Conservation (phyloP, 2,797 vertebrate species). For the Chiroxiphia lanceolata region DNA sequence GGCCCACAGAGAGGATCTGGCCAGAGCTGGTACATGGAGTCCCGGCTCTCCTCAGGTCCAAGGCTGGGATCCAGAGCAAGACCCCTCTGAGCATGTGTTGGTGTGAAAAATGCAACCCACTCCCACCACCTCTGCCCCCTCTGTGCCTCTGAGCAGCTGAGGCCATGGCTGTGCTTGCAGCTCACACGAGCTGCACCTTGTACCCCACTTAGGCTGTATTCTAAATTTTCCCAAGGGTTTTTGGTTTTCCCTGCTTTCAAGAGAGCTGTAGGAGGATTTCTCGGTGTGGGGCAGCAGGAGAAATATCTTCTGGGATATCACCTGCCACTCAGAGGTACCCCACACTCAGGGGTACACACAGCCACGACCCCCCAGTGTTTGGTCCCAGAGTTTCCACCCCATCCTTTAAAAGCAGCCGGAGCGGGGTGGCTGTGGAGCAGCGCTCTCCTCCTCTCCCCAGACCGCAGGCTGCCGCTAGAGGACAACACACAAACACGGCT, state of each 20-base stretch:
- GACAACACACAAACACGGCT: background rate
- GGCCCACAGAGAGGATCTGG: background rate
- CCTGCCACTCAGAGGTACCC: background rate
- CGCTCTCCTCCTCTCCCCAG: background rate
- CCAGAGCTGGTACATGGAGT: rapidly evolving
- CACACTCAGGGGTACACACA: rapidly evolving
- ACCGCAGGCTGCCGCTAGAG: constrained; percentile 3
- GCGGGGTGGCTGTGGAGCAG: background rate
- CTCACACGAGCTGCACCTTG: background rate
- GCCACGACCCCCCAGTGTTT: rapidly evolving
- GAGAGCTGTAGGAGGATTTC: background rate
- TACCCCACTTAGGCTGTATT: background rate
- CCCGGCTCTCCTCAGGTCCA: background rate
- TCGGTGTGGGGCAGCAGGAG: background rate
- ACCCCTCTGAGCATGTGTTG: background rate
- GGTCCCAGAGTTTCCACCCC: background rate
- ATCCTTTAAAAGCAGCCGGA: background rate
- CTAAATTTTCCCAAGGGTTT: background rate
- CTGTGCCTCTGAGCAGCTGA: background rate
- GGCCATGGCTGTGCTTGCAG: background rate
- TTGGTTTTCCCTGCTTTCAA: background rate
- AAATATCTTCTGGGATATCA: background rate
- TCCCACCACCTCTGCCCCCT: background rate
- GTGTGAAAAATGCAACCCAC: background rate
- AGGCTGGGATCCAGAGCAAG: background rate